Base-by-base conservation (phyloP, 2,888 invertebrate genomes). In the Limulus polyphemus region DNA sequence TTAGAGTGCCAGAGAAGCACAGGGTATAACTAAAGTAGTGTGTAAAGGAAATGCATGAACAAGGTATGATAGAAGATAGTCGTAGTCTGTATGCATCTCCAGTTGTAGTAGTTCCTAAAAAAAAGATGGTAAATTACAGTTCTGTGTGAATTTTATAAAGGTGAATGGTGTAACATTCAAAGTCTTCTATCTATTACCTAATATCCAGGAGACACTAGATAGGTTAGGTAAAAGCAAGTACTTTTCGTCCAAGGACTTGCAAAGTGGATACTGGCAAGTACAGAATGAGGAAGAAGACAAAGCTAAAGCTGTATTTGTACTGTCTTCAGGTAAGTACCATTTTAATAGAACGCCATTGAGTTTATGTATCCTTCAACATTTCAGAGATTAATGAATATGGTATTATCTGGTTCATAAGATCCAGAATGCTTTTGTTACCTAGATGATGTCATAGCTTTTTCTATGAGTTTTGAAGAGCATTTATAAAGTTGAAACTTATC, bases 271-370 rank as follows among this genome's bases (percentile, higher is more conserved):
- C 47, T 55, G n/a, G 11, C 63, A 60, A 11, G 56, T 60, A 48
- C 7, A 48, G 9, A 47, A 58, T 2, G 10, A 60, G 11, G 49
- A 48, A 11, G 11, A 47, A 13, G 60, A 52, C 46, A 5, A 9
- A 4, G 14, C 48, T n/a, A 46, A 56, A 14, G 46, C 55, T n/a
- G 62, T 48, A 46, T 73, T 74, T 58, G 57, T 65, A 0, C 63
- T 61, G 0, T 64, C 65, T 4, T n/a, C 62, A 10, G 70, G 47
- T n/a, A 12, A 48, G 7, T 62, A 49, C 46, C 12, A 59, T 14
- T 59, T 47, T 16, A 49, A 14, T 16, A 48, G 48, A 2, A 1
- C 51, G 1, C 46, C 50, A 5, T 57, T 58, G 47, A 51, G 60
- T 2, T 17, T 55, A 10, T 56, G 46, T 47, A 60, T 3, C 54